Percentiles rank a stretch among this genome's conserved stretches.
These are phyloP conservation scores for Lochmaea crataegi DNA, from an alignment of 2,888 invertebrate species.

Conservation along the genomic window DNA sequence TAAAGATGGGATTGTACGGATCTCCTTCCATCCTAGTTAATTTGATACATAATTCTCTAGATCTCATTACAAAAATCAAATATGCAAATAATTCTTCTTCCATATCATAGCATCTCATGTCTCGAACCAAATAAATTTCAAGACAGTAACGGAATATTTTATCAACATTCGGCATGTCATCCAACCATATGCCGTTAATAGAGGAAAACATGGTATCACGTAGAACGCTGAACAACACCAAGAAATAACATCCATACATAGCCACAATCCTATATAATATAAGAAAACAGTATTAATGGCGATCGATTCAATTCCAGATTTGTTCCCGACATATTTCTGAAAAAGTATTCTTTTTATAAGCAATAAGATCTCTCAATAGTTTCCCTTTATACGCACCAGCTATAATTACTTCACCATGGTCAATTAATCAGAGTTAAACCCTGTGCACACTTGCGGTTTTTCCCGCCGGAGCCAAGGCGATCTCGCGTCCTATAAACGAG, in stretches of 20 bases:
- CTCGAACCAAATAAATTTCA: slow-evolving; percentile 66
- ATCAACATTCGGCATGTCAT: slow-evolving; percentile 56
- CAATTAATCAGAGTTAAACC: too few species aligned
- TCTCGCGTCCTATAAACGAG: too few species aligned
- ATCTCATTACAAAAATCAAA: slow-evolving; percentile 73
- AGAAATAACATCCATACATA: slow-evolving; percentile 74
- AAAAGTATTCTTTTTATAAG: neutral
- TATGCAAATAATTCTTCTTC: slow-evolving; percentile 76
- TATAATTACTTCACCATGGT: too few species aligned
- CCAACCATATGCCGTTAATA: slow-evolving; percentile 62
- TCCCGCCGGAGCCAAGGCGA: too few species aligned
- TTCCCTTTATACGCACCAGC: too few species aligned
- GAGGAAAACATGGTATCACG: slow-evolving; percentile 51
- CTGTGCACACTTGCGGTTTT: too few species aligned
- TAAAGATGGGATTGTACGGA: slow-evolving; percentile 31
- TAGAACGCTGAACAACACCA: slow-evolving; percentile 66
- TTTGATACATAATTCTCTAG: slow-evolving; percentile 65
- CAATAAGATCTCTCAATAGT: too few species aligned
- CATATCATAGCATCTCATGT: slow-evolving; percentile 68
- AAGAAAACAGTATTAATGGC: slow-evolving; percentile 27
- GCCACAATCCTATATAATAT: slow-evolving; percentile 72
- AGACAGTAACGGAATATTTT: slow-evolving; percentile 54
- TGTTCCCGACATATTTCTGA: neutral
- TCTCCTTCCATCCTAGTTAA: slow-evolving; percentile 44
- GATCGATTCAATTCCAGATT: neutral